A percentile compares a stretch with the other conserved stretches of the same genome.
phyloP scores from a whole-genome alignment of 1,140 invertebrate species.

The Drosophila quadrilineata region DNA sequence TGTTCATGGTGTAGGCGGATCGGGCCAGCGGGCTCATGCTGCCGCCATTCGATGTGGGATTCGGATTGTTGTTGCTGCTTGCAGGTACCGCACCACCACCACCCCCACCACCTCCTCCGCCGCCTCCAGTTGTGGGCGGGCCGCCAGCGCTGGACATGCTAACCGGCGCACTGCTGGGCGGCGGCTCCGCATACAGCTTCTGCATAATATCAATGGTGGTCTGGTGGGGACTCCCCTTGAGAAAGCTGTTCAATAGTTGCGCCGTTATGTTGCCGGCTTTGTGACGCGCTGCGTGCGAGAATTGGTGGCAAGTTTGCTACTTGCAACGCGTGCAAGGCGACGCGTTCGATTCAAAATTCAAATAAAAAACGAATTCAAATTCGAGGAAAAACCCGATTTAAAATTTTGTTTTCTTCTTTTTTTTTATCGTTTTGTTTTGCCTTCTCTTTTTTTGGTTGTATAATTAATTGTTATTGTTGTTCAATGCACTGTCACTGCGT shows the following conservation, averaged over 20 bases:
- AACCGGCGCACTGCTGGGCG: conserved; percentile 72
- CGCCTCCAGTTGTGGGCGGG: conserved; percentile 46
- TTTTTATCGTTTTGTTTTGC: conserved; percentile 8
- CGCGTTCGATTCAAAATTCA: conserved; percentile 35
- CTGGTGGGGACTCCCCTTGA: conserved; percentile 80
- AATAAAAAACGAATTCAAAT: conserved; percentile 23
- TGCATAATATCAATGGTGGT: conserved; percentile 82
- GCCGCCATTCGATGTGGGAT: conserved; percentile 68
- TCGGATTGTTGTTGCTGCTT: conserved; percentile 51
- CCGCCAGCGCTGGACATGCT: conserved; percentile 75
- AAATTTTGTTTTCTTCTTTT: conserved; percentile 13
- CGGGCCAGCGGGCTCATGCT: conserved; percentile 86
- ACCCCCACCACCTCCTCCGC: conserved; percentile 46
- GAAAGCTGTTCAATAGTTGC: conserved; percentile 80
- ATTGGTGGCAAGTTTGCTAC: conserved; percentile 34
- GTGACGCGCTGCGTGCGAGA: conserved; percentile 41
- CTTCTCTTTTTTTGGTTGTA: conserved; percentile 12
- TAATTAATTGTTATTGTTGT: conserved; percentile 14
- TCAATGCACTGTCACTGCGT: conserved; percentile 65
- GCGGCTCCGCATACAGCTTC: conserved; percentile 82
- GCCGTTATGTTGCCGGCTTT: conserved; percentile 80
- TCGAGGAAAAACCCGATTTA: no score
- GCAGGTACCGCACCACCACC: conserved; percentile 48
- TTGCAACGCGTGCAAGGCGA: conserved; percentile 42
- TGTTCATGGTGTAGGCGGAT: conserved; percentile 88